These are phyloP conservation scores for Elaphurus davidianus DNA, from an alignment of 2,113 vertebrate species.

Conservation along the genomic window DNA sequence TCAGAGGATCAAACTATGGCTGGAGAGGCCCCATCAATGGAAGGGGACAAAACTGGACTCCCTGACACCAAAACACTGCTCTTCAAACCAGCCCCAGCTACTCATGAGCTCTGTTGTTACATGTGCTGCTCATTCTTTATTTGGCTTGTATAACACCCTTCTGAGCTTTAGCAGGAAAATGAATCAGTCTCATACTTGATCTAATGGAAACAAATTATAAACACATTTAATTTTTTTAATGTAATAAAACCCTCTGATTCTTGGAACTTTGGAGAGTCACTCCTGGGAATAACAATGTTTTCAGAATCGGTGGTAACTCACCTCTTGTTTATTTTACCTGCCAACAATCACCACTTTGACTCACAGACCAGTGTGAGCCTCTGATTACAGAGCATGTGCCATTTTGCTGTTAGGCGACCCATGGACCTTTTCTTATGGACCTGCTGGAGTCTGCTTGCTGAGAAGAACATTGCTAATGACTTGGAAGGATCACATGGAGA, in stretches of 20 bases:
- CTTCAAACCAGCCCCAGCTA: neutral
- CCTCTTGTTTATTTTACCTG: neutral
- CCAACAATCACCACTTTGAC: neutral
- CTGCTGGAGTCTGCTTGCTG: neutral
- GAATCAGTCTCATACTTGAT: neutral
- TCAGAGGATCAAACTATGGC: neutral
- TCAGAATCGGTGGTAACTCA: neutral
- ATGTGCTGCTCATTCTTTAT: neutral
- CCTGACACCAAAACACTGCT: too few species aligned
- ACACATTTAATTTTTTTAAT: neutral
- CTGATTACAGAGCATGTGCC: accelerated
- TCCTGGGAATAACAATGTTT: neutral
- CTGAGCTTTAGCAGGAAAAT: neutral
- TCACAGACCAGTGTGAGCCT: neutral
- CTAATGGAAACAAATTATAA: neutral
- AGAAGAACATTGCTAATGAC: neutral
- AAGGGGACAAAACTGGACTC: neutral
- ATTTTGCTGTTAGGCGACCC: neutral
- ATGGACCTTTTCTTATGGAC: neutral
- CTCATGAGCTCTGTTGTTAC: neutral
- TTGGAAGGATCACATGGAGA: neutral
- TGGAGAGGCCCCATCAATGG: neutral
- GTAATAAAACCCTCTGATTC: neutral
- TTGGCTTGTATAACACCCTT: neutral
- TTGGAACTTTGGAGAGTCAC: neutral